Conservation (phyloP, 1,140 invertebrate species). For the Octopus bimaculoides region DNA sequence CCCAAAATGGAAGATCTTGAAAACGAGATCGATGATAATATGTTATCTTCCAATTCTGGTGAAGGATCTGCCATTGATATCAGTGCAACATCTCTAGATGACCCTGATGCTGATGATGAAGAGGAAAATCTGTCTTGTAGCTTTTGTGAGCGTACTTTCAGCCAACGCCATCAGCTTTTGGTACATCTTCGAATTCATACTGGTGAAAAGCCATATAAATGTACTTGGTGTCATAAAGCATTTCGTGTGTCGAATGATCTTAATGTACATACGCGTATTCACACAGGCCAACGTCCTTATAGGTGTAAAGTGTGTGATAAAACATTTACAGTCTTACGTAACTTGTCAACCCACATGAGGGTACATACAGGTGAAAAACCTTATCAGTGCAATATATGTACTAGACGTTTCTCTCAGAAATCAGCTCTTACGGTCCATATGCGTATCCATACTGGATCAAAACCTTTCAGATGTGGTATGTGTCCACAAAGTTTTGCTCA, state of each 20-base stretch:
- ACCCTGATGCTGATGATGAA: too few species aligned
- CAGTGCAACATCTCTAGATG: too few species aligned
- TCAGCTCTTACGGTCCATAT: constrained; percentile 16
- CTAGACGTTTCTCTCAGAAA: constrained; percentile 18
- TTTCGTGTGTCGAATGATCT: constrained; percentile 18
- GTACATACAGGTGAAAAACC: constrained; percentile 23
- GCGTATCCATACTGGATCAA: constrained; percentile 19
- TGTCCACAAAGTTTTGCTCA: constrained; percentile 35
- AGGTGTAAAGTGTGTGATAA: constrained; percentile 22
- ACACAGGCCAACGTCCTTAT: constrained; percentile 19
- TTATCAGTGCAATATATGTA: constrained; percentile 23
- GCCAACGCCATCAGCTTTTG: constrained; percentile 17
- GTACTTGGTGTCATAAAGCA: constrained; percentile 51
- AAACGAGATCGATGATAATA: too few species aligned
- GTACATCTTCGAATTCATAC: constrained; percentile 48
- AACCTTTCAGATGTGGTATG: constrained; percentile 22
- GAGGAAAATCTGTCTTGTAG: constrained; percentile 20
- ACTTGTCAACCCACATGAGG: constrained; percentile 19
- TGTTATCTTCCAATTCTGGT: too few species aligned
- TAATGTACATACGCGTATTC: constrained; percentile 17
- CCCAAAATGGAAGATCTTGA: too few species aligned
- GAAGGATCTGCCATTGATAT: too few species aligned
- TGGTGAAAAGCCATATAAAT: constrained; percentile 52
- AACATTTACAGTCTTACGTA: constrained; percentile 15
- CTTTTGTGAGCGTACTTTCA: constrained; percentile 22